These are phyloP conservation scores for Microtus pennsylvanicus DNA, from an alignment of 2,113 vertebrate genomes.

Conservation along the genomic window DNA sequence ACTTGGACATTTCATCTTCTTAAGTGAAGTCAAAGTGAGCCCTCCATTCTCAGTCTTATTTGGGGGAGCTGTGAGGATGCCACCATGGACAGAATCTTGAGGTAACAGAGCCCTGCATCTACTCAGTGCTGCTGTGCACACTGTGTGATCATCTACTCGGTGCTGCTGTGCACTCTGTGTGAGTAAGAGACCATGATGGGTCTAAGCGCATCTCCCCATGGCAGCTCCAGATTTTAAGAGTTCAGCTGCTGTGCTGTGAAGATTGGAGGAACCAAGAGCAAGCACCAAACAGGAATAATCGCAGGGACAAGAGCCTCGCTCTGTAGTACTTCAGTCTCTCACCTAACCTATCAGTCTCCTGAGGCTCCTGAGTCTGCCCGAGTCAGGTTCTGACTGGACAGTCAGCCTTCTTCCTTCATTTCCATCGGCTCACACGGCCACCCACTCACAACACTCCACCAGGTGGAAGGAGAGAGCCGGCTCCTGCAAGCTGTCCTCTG, in stretches of 20 bases:
- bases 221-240: not conserved
- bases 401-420: not conserved
- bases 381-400: not conserved
- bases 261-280: not conserved
- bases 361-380: not conserved
- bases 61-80: not conserved
- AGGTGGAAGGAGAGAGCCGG: not conserved
- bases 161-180: too few species aligned
- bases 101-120: too few species aligned
- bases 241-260: not conserved
- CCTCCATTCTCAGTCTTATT: not conserved
- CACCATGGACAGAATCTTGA: not conserved
- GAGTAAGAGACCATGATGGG: not conserved
- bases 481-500: not conserved
- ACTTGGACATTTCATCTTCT: not conserved
- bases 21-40: not conserved
- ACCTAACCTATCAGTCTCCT: too few species aligned
- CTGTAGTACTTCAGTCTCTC: too few species aligned
- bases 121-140: too few species aligned
- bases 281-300: not conserved
- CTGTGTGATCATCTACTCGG: too few species aligned
- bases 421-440: not conserved
- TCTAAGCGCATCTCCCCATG: not conserved
- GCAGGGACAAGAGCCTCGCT: too few species aligned
- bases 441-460: not conserved